These are phyloP conservation scores for Zelleria hepariella DNA, from an alignment of 2,888 invertebrate species.

Conservation along the genomic window DNA sequence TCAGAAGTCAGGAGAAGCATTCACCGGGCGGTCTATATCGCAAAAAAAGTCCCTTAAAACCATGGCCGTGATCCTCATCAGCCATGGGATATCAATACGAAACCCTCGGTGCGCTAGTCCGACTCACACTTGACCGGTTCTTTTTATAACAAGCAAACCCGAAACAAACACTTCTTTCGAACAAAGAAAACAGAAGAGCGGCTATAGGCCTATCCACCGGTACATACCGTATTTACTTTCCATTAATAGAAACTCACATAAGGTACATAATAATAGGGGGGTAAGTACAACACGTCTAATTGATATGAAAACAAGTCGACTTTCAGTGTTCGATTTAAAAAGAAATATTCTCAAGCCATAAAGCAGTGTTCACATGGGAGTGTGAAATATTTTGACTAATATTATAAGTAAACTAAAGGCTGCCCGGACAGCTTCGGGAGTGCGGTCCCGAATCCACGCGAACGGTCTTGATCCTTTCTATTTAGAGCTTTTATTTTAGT, in stretches of 20 bases:
- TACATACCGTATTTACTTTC: slow-evolving; percentile 45
- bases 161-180: slow-evolving; percentile 23
- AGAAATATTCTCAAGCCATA: slow-evolving; percentile 69
- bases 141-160: slow-evolving; percentile 60
- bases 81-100: no score
- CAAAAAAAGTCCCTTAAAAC: no score
- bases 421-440: slow-evolving; percentile 19
- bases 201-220: slow-evolving; percentile 23
- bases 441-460: background rate
- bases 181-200: slow-evolving; percentile 28
- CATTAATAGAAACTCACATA: slow-evolving; percentile 36
- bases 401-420: slow-evolving; percentile 68
- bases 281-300: slow-evolving; percentile 64
- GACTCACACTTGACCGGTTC: no score
- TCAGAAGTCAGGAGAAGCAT: no score
- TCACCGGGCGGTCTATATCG: no score
- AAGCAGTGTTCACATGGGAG: slow-evolving; percentile 64
- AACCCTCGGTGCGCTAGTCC: no score
- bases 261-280: slow-evolving; percentile 39
- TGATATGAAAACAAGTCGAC: slow-evolving; percentile 64
- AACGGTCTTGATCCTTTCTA: slow-evolving; percentile 34
- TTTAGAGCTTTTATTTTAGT: background rate
- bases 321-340: slow-evolving; percentile 58
- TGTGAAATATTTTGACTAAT: slow-evolving; percentile 72
- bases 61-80: no score